These are phyloP conservation scores for Psococerastis gibbosa DNA, from an alignment of 2,888 invertebrate genomes.

Conservation along the genomic window DNA sequence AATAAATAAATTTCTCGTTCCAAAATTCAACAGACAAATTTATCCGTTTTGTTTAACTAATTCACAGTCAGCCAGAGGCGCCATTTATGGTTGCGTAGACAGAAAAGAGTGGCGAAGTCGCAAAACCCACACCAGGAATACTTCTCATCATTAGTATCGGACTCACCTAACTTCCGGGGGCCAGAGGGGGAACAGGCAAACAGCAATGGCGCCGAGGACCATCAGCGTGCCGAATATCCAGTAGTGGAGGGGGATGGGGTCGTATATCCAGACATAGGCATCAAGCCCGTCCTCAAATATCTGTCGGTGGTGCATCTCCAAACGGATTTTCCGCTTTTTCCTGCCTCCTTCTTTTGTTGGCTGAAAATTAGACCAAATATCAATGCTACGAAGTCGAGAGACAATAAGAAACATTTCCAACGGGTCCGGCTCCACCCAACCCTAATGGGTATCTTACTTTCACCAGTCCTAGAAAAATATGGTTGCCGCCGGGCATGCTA, in stretches of 20 bases:
- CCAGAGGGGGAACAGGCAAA: constrained; percentile 99
- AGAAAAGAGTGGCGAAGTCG: too few relatives aligned
- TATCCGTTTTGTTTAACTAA: neutral
- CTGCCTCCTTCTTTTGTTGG: constrained; percentile 19
- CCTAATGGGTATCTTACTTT: too few relatives aligned
- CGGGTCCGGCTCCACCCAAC: too few relatives aligned
- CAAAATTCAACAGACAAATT: neutral
- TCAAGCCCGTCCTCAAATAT: constrained; percentile 83
- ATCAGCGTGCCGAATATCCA: constrained; percentile 82
- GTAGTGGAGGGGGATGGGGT: constrained; percentile 85
- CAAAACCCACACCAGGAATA: too few relatives aligned
- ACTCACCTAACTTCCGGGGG: constrained; percentile 67
- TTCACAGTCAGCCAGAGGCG: neutral
- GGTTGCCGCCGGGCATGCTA: too few relatives aligned
- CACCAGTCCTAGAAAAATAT: too few relatives aligned
- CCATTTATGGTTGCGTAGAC: too few relatives aligned
- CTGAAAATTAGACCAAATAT: neutral
- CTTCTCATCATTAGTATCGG: too few relatives aligned
- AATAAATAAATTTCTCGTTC: too few relatives aligned
- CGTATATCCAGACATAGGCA: constrained; percentile 96
- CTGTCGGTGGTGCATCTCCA: constrained; percentile 96
- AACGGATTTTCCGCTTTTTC: constrained; percentile 72
- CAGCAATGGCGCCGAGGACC: constrained; percentile 81
- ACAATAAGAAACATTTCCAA: too few relatives aligned
- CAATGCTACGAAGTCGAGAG: too few relatives aligned